Conservation (phyloP, 1,140 invertebrate species). For the Vanessa tameamea region DNA sequence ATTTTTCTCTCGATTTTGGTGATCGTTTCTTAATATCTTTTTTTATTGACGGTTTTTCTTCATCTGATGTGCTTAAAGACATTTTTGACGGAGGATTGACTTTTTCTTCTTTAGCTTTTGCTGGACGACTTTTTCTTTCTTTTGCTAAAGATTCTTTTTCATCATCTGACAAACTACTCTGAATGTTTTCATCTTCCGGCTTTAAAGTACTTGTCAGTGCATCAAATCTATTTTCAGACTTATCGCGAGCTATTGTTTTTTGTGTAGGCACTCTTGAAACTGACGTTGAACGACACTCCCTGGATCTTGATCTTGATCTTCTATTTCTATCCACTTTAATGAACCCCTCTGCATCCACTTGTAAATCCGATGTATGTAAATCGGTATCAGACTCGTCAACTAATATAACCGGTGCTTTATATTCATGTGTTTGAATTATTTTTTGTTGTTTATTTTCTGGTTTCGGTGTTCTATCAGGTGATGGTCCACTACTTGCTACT, state of each 20-base stretch:
- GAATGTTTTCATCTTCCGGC: slow-evolving; percentile 47
- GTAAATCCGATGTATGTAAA: slow-evolving; percentile 49
- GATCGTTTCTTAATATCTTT: slow-evolving; percentile 66
- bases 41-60: slow-evolving; percentile 55
- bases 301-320: slow-evolving; percentile 73
- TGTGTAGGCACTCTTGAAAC: slow-evolving; percentile 40
- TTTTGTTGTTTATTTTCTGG: slow-evolving; percentile 29
- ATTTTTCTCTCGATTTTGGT: slow-evolving; percentile 58
- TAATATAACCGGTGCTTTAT: slow-evolving; percentile 68
- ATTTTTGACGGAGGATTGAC: slow-evolving; percentile 40
- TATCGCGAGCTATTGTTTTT: slow-evolving; percentile 48
- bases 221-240: slow-evolving; percentile 71
- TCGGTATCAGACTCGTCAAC: slow-evolving; percentile 63
- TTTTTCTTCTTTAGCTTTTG: slow-evolving; percentile 66
- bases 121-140: slow-evolving; percentile 51
- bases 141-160: slow-evolving; percentile 49
- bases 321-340: slow-evolving; percentile 72
- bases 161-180: slow-evolving; percentile 45
- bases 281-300: slow-evolving; percentile 58
- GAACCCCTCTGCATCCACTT: slow-evolving; percentile 73
- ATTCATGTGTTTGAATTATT: slow-evolving; percentile 25
- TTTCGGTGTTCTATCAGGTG: slow-evolving; percentile 53
- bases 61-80: slow-evolving; percentile 46
- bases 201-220: slow-evolving; percentile 53
- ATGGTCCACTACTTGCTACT: slow-evolving; percentile 60